Evolutionary conservation across 1,140 invertebrate genomes (phyloP).

Genomic region (Orussus abietinus): DNA sequence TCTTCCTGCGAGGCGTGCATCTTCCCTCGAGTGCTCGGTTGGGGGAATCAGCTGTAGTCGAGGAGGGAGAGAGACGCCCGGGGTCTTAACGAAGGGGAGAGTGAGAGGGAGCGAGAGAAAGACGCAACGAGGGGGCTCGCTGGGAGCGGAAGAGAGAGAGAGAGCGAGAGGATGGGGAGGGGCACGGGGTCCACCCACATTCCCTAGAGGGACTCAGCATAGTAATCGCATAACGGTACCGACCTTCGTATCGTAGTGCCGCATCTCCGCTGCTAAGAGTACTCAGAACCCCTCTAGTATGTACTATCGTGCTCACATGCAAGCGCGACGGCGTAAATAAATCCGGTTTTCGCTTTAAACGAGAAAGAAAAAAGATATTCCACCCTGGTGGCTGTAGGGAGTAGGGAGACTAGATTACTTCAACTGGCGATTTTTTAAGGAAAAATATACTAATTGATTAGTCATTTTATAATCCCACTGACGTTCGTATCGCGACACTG

Average conservation of each 20-base stretch:
- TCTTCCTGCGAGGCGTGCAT: too few relatives aligned
- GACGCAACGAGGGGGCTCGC: background rate
- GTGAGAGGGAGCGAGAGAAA: conserved; percentile 5
- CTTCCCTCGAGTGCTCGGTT: too few relatives aligned
- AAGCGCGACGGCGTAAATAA: background rate
- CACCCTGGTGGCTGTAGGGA: too few relatives aligned
- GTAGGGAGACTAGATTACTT: too few relatives aligned
- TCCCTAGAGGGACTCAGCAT: conserved; percentile 36
- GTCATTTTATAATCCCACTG: conserved; percentile 46
- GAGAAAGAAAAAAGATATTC: too few relatives aligned
- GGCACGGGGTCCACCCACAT: conserved; percentile 37
- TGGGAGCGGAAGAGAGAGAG: background rate
- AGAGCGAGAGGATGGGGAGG: background rate
- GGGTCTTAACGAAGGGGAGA: too few relatives aligned
- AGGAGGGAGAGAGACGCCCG: conserved; percentile 16
- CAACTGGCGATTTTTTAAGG: too few relatives aligned
- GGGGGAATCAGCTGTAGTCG: conserved; percentile 15
- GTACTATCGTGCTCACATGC: background rate
- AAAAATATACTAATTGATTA: too few relatives aligned
- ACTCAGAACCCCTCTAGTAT: background rate
- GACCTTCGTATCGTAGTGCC: conserved; percentile 34
- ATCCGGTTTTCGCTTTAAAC: too few relatives aligned
- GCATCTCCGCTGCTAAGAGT: conserved; percentile 26
- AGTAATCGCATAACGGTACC: conserved; percentile 48
- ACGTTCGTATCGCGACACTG: conserved; percentile 35